Evolutionary conservation across 2,797 vertebrate genomes (phyloP), one percentile per base, ranked within the genome.

Genomic region (Enteromius mattozi): DNA sequence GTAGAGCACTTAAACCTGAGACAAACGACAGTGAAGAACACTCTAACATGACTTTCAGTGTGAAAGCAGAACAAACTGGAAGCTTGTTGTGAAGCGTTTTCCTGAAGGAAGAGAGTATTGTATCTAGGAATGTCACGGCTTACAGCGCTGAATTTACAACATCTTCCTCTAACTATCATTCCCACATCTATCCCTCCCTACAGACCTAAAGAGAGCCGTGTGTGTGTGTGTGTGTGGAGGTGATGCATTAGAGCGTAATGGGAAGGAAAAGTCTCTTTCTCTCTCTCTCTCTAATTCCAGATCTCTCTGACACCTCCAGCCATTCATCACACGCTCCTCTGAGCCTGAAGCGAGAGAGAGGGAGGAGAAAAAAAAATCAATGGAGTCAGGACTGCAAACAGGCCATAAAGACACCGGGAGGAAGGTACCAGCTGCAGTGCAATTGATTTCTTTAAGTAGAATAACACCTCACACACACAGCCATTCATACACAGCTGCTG

Each of bases 241-340:
- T 51, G 63, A 51, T 37, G 30, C 63, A 68, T 80, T 80, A 24
- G 63, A 24, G 63, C 30, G 33, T 80, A 80, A 80, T 69, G 47
- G 33, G 33, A 69, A 80, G 78, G 33, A 37, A 80, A 69, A 80
- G 30, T 42, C 35, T 61, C 76, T 27, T 42, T 79, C 40, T 35
- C 47, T 13, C 70, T 27, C 69, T 24, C 14, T 33, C 71, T 79
- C 77, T 66, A 21, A 94, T 92, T 94, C 91, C 91, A 92, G 93
- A 93, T 92, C 90, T 87, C 91, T 85, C 87, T 17, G 35, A 88
- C 90, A 88, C 90, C 92, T 93, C 91, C 89, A 91, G 91, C 87
- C 88, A 86, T 89, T 91, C 90, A 92, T 92, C 88, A 76, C 84
- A 24, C 3, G 74, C 35, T 54, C 54, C 63, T 77, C 74, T 56